phyloP scores from a whole-genome alignment of 2,888 invertebrate genomes.

The Seira musarum region DNA sequence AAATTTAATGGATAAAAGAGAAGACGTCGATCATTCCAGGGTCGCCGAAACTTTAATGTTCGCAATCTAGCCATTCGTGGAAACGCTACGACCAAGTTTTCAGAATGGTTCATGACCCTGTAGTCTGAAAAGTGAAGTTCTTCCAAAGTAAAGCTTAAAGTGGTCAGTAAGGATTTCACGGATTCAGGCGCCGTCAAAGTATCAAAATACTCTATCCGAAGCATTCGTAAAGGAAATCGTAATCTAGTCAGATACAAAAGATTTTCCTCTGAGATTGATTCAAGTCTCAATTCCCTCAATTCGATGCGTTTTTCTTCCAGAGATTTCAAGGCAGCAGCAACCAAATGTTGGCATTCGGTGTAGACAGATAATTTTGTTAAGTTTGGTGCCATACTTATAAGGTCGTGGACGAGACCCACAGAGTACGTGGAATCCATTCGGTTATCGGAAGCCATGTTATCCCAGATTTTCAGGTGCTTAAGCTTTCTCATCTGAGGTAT shows the following conservation, averaged over 20 bases:
- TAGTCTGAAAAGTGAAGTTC: slow-evolving; percentile 56
- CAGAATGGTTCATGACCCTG: slow-evolving; percentile 50
- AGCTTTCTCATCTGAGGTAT: slow-evolving; percentile 46
- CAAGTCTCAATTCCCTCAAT: slow-evolving; percentile 41
- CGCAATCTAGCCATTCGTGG: slow-evolving; percentile 48
- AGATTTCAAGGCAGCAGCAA: slow-evolving; percentile 46
- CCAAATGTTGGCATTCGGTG: slow-evolving; percentile 52
- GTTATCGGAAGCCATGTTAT: slow-evolving; percentile 54
- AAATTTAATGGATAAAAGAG: slow-evolving; percentile 45
- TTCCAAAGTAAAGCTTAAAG: slow-evolving; percentile 53
- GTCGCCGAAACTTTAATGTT: slow-evolving; percentile 40
- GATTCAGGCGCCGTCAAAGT: slow-evolving; percentile 54
- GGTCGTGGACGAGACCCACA: slow-evolving; percentile 46
- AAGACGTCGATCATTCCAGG: slow-evolving; percentile 51
- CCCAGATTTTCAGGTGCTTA: slow-evolving; percentile 51
- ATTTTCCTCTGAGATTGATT: slow-evolving; percentile 54
- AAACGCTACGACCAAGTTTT: slow-evolving; percentile 51
- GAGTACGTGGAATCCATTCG: slow-evolving; percentile 51
- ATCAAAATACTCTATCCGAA: slow-evolving; percentile 52
- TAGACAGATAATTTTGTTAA: slow-evolving; percentile 47
- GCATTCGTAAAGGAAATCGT: slow-evolving; percentile 48
- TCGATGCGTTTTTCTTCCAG: slow-evolving; percentile 49
- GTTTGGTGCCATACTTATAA: slow-evolving; percentile 54
- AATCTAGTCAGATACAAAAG: slow-evolving; percentile 40
- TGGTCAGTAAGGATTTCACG: slow-evolving; percentile 49